These are phyloP conservation scores for Odobenus rosmarus DNA, from an alignment of 2,113 vertebrate genomes.

Conservation along the genomic window DNA sequence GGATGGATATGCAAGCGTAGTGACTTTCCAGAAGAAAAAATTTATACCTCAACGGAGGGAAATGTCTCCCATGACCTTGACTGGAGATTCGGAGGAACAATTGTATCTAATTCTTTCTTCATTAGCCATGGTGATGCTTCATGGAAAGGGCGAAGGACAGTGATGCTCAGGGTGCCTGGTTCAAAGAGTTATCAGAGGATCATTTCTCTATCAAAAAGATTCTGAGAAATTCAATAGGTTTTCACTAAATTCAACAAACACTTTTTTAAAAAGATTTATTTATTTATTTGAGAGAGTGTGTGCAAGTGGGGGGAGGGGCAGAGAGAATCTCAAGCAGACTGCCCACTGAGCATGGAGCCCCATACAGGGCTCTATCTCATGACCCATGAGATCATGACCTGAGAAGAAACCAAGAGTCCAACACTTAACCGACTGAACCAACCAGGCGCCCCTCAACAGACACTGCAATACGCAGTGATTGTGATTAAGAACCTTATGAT, in stretches of 20 bases:
- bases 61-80: conserved; percentile 86
- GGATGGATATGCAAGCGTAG: neutral
- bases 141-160: conserved; percentile 88
- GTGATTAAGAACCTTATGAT: neutral
- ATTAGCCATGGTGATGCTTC: conserved; percentile 89
- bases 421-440: neutral
- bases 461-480: neutral
- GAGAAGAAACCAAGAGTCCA: neutral
- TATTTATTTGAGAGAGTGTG: neutral
- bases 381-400: neutral
- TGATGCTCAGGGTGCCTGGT: conserved; percentile 89
- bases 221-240: neutral
- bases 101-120: conserved; percentile 87
- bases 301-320: neutral
- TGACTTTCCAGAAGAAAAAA: neutral
- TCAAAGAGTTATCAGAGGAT: conserved; percentile 64
- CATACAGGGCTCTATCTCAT: neutral
- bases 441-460: neutral
- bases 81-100: conserved; percentile 89
- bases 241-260: neutral
- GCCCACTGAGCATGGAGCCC: neutral
- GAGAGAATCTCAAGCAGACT: neutral
- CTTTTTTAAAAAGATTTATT: neutral
- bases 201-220: neutral
- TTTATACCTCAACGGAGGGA: conserved; percentile 88